Evolutionary conservation across 2,113 vertebrate species (phyloP), one percentile per base, ranked within the genome.

Genomic region (Lamprologus lemairii): DNA sequence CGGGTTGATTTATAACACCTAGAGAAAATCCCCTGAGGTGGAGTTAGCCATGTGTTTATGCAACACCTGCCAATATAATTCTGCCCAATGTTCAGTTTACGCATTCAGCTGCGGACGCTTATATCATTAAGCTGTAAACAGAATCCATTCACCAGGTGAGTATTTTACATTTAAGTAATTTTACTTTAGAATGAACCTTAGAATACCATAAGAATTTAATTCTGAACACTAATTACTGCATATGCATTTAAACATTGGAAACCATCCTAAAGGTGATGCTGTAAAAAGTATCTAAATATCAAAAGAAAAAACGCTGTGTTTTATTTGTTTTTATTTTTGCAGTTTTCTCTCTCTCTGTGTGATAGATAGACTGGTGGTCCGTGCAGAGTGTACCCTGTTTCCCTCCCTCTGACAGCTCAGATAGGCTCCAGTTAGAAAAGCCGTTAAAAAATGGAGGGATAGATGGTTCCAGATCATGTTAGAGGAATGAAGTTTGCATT

Each of bases 1-100:
- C 16, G 9, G 14, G 1, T 1, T 0, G 0, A 28, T 47, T 7
- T 60, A 60, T 4, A 60, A 60, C 58, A 60, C 57, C 57, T 75
- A 26, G 8, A 47, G 68, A 73, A 47, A 73, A 42, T 47, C 23
- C 68, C 23, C 40, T 11, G 5, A 6, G 68, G 40, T 28, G 68
- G 68, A 75, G 71, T 75, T 12, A 26, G 1, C 4, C 1, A 47
- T 28, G 14, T 7, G 40, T 26, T 47, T 75, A 47, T 47, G 23
- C 42, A 75, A 75, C 71, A 17, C 42, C 23, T 19, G 9, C 14
- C 5, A 0, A 0, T 26, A 75, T 4, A 45, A 45, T 73, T 45
- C 21, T 73, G 68, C 5, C 14, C 60, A 37, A 37, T 40, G n/a
- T 71, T 71, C 37, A 42, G n/a, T 23, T 71, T 6, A 23, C 65